Conservation (phyloP, 2,113 vertebrate genomes). For the Spea bombifrons region DNA sequence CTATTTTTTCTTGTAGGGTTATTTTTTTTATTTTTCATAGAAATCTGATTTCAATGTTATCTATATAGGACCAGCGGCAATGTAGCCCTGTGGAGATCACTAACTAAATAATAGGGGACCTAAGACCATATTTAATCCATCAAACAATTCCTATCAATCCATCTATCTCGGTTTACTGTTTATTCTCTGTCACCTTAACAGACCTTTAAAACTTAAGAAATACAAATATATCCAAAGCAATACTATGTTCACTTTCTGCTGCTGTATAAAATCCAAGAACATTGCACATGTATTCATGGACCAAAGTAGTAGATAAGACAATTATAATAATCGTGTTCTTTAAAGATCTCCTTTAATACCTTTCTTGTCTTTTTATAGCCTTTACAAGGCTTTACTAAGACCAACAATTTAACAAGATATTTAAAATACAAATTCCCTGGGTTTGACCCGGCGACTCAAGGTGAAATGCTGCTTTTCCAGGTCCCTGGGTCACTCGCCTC, state of each 20-base stretch:
- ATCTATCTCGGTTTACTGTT: background rate
- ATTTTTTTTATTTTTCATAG: background rate
- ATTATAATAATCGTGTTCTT: too few relatives aligned
- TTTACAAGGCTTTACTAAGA: too few relatives aligned
- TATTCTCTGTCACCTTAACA: background rate
- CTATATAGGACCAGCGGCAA: background rate
- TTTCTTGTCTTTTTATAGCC: too few relatives aligned
- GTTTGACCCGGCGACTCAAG: too few relatives aligned
- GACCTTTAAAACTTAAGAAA: background rate
- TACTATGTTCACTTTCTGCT: background rate
- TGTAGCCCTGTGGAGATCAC: background rate
- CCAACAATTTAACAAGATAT: too few relatives aligned
- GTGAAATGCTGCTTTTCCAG: too few relatives aligned
- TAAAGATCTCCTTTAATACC: too few relatives aligned
- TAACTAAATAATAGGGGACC: background rate
- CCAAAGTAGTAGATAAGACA: too few relatives aligned
- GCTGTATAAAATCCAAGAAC: background rate
- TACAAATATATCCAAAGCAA: background rate
- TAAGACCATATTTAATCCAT: background rate
- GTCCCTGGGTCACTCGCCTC: too few relatives aligned
- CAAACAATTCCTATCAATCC: background rate
- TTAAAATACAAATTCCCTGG: too few relatives aligned
- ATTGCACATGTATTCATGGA: too few relatives aligned
- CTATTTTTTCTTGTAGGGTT: background rate
- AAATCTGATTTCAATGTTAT: conserved; percentile 6